Percentiles rank a stretch among this genome's conserved stretches.
Evolutionary conservation across 2,888 invertebrate genomes (phyloP).

Genomic region (Callimorpha dominula): DNA sequence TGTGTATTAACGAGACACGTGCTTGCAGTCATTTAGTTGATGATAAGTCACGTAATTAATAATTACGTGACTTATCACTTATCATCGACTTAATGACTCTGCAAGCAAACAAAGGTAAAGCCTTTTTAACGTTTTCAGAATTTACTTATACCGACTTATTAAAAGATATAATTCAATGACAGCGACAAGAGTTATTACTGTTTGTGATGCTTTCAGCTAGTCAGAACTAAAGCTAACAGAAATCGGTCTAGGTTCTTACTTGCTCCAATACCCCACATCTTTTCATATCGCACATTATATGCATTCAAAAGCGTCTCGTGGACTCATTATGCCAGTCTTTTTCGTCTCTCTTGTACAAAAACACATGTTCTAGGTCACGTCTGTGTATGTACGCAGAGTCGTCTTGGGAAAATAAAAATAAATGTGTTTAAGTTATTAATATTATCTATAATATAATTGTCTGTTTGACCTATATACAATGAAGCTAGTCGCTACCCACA

Average conservation of each 20-base stretch:
- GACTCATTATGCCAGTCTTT: conserved; percentile 67
- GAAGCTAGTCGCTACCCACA: conserved; percentile 62
- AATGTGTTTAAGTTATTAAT: conserved; percentile 14
- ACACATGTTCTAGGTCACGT: conserved; percentile 50
- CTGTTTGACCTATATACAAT: conserved; percentile 62
- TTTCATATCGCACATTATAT: conserved; percentile 66
- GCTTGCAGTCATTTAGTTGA: conserved; percentile 34
- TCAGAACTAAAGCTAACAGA: conserved; percentile 74
- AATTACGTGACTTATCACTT: no score
- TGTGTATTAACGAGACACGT: conserved; percentile 14
- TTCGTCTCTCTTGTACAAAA: conserved; percentile 56
- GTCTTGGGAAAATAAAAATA: background rate
- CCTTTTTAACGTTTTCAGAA: conserved; percentile 38
- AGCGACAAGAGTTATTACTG: no score
- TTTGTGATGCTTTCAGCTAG: conserved; percentile 32
- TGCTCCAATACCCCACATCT: conserved; percentile 81
- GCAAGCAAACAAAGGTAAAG: conserved; percentile 15
- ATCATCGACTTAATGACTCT: no score
- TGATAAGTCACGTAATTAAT: conserved; percentile 36
- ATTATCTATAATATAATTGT: conserved; percentile 34
- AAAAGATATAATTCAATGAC: no score
- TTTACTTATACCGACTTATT: background rate
- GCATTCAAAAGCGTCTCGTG: conserved; percentile 69
- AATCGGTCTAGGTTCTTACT: conserved; percentile 69
- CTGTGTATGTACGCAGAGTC: conserved; percentile 35